Base-by-base conservation (phyloP, 2,888 invertebrate genomes). In the Tenodera sinensis region DNA sequence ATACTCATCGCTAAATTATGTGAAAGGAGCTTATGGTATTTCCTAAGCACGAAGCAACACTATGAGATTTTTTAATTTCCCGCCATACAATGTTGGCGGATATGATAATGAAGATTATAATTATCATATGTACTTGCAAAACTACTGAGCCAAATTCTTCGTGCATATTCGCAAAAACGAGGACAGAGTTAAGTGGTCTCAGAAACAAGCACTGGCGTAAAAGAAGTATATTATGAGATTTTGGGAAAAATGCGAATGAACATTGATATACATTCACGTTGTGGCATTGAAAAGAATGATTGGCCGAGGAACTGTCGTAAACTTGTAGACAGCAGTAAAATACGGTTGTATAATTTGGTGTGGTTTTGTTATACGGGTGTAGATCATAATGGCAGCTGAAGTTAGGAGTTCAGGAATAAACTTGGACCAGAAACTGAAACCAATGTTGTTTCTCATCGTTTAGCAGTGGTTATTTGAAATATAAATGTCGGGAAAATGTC, bases 401-500 rank as follows among this genome's bases (percentile, higher is more conserved):
- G 54, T 71, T 71, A 71, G 25, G 20, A 71, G 54, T 20, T 71
- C 20, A 71, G 20, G 54, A 71, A 71, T 71, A 71, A 71, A 71
- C 54, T 71, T 71, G 20, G 54, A 20, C 6, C 54, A 71, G 6
- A 15, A 20, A 71, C 54, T 20, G 54, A 71, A 71, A 71, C 20
- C 54, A 20, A 71, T 71, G 54, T 6, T 71, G 15, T 71, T 71
- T 71, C 54, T 71, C 20, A 6, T 71, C 54, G 54, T 71, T 71
- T 71, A 71, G 54, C 25, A 20, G 25, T 71, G 54, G 54, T 71
- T 71, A 25, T 71, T 71, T 71, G 54, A 86, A 87, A 28, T 42
- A 88, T 28, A 42, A 86, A 71, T 47, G 87, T 88, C 85, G 87
- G 83, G 88, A 90, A 86, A 84, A 90, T 90, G 91, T 91, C 91